These are phyloP conservation scores for Ectropis crepuscularia DNA, from an alignment of 2,888 invertebrate species.

Conservation along the genomic window DNA sequence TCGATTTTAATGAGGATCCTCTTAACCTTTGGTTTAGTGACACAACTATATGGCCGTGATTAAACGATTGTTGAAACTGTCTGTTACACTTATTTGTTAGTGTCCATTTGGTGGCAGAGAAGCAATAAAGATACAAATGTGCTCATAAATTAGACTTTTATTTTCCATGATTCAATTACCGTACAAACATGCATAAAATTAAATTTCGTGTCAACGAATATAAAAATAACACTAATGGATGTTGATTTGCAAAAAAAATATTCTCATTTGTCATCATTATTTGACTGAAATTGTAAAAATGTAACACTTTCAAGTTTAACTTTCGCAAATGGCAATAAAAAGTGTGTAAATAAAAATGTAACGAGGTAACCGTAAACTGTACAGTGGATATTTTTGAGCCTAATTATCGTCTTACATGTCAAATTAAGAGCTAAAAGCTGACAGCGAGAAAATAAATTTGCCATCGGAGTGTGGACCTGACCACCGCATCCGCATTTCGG, in stretches of 20 bases:
- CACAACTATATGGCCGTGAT: conserved; percentile 20
- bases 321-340: conserved; percentile 31
- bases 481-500: conserved; percentile 56
- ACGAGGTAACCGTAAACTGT: conserved; percentile 42
- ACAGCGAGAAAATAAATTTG: conserved; percentile 56
- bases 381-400: conserved; percentile 41
- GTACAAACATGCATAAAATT: neutral
- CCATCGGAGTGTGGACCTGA: conserved; percentile 47
- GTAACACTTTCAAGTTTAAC: conserved; percentile 29
- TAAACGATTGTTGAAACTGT: conserved; percentile 18
- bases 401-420: conserved; percentile 51
- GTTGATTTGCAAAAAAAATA: neutral
- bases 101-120: conserved; percentile 16
- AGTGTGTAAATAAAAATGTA: conserved; percentile 41
- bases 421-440: conserved; percentile 49
- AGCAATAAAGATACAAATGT: neutral
- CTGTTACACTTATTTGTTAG: conserved; percentile 11
- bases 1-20: conserved; percentile 24
- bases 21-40: conserved; percentile 24
- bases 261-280: conserved; percentile 26
- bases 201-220: neutral
- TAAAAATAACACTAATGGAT: neutral
- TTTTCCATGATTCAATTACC: neutral
- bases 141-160: too few relatives aligned
- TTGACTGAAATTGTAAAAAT: conserved; percentile 22